A percentile compares a stretch with the other conserved stretches of the same genome.
phyloP scores from a whole-genome alignment of 2,113 vertebrate species.

The Ardeotis arabs region DNA sequence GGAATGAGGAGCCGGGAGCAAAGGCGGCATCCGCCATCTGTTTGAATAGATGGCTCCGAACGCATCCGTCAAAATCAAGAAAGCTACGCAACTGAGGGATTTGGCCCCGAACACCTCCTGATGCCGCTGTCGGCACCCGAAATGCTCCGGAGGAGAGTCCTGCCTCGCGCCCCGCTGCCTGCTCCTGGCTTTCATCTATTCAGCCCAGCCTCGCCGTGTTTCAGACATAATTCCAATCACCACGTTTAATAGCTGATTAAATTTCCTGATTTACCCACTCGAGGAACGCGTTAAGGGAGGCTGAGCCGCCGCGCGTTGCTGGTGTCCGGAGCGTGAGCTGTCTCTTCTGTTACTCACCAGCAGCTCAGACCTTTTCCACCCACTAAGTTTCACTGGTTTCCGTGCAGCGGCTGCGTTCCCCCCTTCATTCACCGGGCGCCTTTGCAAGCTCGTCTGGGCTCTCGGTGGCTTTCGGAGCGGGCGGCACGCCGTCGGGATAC shows the following conservation, averaged over 20 bases:
- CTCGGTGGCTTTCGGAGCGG: not conserved
- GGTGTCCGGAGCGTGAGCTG: not conserved
- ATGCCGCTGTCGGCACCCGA: not conserved
- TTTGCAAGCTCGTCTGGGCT: not conserved
- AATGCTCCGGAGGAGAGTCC: not conserved
- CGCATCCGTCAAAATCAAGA: not conserved
- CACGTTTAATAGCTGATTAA: not conserved
- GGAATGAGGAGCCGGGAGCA: not conserved
- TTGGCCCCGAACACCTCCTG: not conserved
- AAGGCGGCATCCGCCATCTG: not conserved
- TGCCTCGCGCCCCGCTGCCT: not conserved
- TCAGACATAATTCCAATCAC: not conserved
- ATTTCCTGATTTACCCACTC: not conserved
- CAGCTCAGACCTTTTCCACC: slow-evolving; percentile 42
- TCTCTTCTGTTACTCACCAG: slow-evolving; percentile 1
- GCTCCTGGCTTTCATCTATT: not conserved
- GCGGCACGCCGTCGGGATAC: not conserved
- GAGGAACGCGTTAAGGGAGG: not conserved
- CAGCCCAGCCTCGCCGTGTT: not conserved
- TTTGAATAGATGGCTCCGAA: not conserved
- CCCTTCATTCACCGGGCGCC: not conserved
- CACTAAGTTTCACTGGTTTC: slow-evolving; percentile 36
- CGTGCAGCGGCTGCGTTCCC: not conserved
- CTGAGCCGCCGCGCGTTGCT: not conserved
- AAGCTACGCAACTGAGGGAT: not conserved